Conservation (phyloP, 2,888 invertebrate species). For the Dyspetes luteomarginatus region DNA sequence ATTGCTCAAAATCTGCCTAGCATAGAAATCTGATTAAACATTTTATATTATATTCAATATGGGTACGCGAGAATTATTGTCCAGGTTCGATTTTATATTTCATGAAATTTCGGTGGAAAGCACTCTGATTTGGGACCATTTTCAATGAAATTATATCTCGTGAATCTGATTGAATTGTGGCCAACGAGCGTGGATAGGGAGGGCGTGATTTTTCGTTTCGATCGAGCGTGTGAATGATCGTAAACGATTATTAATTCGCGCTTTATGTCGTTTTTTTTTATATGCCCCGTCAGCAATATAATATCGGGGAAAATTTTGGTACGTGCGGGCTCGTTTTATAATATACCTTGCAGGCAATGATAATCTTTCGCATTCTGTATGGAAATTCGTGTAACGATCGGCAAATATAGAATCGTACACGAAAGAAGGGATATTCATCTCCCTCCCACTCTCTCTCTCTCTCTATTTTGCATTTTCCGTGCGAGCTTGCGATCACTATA, state of each 20-base stretch:
- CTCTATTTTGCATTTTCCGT: not conserved
- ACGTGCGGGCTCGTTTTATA: conserved; percentile 14
- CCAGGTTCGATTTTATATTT: not conserved
- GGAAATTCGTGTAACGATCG: conserved; percentile 56
- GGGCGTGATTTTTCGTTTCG: not conserved
- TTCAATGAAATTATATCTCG: not conserved
- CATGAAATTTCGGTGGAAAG: not conserved
- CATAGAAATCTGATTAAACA: not conserved
- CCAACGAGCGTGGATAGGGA: not conserved
- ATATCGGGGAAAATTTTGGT: not conserved
- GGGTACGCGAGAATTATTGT: not conserved
- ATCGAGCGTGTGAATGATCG: not conserved
- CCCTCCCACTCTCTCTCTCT: not conserved
- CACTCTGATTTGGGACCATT: not conserved
- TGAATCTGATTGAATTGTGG: not conserved
- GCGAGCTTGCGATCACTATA: not conserved
- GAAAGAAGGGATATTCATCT: conserved; percentile 37
- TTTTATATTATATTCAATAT: not conserved
- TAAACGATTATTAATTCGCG: not conserved
- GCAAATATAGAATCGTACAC: conserved; percentile 29
- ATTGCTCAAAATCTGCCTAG: conserved; percentile 1
- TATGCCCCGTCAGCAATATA: not conserved
- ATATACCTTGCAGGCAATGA: conserved; percentile 1
- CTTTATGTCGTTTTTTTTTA: not conserved
- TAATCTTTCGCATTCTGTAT: conserved; percentile 28